Evolutionary conservation across 2,113 vertebrate genomes (phyloP), one percentile per base, ranked within the genome.

Genomic region (Sander vitreus): DNA sequence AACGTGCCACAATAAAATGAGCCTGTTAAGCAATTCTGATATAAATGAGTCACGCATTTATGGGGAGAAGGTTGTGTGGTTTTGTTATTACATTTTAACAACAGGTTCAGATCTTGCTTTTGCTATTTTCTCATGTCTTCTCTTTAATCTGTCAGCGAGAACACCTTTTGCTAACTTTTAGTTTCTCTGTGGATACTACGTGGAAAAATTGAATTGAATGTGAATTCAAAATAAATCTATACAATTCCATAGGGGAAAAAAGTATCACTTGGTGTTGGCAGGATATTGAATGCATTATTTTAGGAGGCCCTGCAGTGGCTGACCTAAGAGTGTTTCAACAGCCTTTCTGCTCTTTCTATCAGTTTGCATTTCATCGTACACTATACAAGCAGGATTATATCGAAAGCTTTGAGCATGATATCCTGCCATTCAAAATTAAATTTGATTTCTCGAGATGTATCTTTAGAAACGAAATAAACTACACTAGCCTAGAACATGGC

Each of bases 401-500:
- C 75, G 67, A 80, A 85, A 83, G 72, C 60, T 84, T 55, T 89
- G 78, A 83, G 80, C 75, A 79, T 62, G 67, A 90, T 81, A 91
- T 73, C 54, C 83, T 65, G 83, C 69, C 71, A 83, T 75, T 84
- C 81, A 88, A 88, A 87, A 76, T 73, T 76, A 59, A 82, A 74
- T 90, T 66, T 75, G 67, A 86, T 91, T 89, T 86, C 69, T 86
- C 25, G n/a, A 92, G 80, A 82, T 33, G 25, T 64, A 47, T 64
- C 81, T 81, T 65, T 48, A 57, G 76, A 78, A 83, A 81, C 7
- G 30, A 77, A 57, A 68, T 55, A 80, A 76, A 48, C 36, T 18
- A 53, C 57, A 23, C 19, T 60, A 50, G 85, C 83, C 74, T 79
- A 59, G 81, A 85, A 83, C 86, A 66, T 45, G 64, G 25, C 33